These are phyloP conservation scores for Pristionchus fissidentatus DNA, from an alignment of 2,888 invertebrate species.

Conservation along the genomic window DNA sequence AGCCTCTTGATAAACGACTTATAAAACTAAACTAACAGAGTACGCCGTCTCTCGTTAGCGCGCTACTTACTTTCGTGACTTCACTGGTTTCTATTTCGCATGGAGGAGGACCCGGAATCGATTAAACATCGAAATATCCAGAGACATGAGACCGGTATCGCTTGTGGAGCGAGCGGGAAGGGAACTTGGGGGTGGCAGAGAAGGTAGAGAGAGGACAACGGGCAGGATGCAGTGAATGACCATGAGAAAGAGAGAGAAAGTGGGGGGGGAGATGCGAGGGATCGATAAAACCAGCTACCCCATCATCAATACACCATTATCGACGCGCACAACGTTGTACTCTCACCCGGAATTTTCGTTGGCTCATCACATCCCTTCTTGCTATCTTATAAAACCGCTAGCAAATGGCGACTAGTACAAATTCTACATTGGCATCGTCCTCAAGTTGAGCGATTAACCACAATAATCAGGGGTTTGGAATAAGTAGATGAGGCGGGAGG, in stretches of 20 bases:
- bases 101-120: too few relatives aligned
- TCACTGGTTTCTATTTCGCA: too few relatives aligned
- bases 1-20: too few relatives aligned
- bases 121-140: too few relatives aligned
- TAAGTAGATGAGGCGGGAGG: slow-evolving; percentile 6
- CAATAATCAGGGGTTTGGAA: neutral
- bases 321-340: neutral
- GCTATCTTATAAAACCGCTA: neutral
- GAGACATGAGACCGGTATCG: slow-evolving; percentile 10
- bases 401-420: neutral
- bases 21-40: too few relatives aligned
- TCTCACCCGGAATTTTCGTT: neutral
- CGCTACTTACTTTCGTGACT: too few relatives aligned
- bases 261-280: slow-evolving; percentile 17
- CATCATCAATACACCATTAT: neutral
- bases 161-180: neutral
- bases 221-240: too few relatives aligned
- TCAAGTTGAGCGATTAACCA: neutral
- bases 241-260: neutral
- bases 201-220: slow-evolving; percentile 17
- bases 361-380: neutral
- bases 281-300: slow-evolving; percentile 43
- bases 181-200: slow-evolving; percentile 15
- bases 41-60: too few relatives aligned
- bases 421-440: neutral